phyloP scores from a whole-genome alignment of 2,888 invertebrate species.

The Anorthoa munda region DNA sequence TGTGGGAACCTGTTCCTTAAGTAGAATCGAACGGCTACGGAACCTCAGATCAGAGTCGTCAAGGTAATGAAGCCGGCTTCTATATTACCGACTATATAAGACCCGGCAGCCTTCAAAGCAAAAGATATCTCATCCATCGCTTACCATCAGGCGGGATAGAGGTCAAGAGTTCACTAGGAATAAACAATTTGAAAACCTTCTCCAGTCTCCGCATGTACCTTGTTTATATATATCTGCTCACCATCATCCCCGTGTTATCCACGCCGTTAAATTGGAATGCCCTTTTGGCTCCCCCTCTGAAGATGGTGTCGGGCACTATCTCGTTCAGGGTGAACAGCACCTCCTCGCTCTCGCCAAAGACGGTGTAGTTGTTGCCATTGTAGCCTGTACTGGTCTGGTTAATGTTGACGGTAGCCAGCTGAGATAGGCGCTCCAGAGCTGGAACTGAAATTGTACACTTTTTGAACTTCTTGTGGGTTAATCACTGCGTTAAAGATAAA shows the following conservation, averaged over 20 bases:
- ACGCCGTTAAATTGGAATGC: constrained; percentile 33
- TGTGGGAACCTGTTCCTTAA: no score
- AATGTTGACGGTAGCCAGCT: constrained; percentile 3
- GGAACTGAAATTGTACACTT: constrained; percentile 11
- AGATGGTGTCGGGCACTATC: constrained; percentile 1
- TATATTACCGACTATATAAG: no score
- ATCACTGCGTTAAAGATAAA: neutral
- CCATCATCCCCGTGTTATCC: constrained; percentile 22
- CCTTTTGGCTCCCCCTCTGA: constrained; percentile 12
- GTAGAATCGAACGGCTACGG: no score
- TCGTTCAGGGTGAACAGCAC: constrained; percentile 31
- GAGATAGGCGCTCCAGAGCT: constrained; percentile 21
- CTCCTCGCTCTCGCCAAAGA: constrained; percentile 2
- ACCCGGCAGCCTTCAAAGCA: no score
- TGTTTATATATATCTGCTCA: constrained; percentile 8
- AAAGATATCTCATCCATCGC: no score
- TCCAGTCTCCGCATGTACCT: no score
- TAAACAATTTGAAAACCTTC: no score
- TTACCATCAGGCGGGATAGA: no score
- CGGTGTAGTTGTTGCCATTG: constrained; percentile 34
- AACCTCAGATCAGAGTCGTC: no score
- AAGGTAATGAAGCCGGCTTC: no score
- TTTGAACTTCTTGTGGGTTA: neutral
- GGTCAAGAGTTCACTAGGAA: no score
- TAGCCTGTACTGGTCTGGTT: constrained; percentile 17